Evolutionary conservation across 2,797 vertebrate genomes (phyloP), one percentile per base, ranked within the genome.

Genomic region (Macropodus opercularis): DNA sequence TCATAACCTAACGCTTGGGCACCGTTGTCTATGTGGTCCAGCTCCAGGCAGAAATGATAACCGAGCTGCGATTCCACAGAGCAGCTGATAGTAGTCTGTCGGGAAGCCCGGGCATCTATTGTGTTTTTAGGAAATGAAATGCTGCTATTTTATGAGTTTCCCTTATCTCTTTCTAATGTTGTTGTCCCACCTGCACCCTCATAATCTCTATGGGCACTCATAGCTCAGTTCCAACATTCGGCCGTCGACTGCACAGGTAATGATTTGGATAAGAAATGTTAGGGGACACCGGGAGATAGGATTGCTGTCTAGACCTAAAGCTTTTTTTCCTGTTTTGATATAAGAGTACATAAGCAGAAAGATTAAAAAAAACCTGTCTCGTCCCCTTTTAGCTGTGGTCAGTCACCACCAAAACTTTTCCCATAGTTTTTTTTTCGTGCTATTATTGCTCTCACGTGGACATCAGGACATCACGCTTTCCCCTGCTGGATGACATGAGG

Each of bases 71-170:
- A 63, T 26, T 78, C 47, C 44, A 29, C 49, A 24, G 49, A 44
- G 34, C 11, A 5, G 68, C 64, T 64, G 85, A 88, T 80, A 77
- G 78, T 26, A 27, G 75, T 63, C 75, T 63, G 44, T 63, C 63
- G 70, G 63, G 61, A 63, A 62, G 68, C 68, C 26, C 31, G 22
- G 44, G 29, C 49, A 69, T 82, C 64, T 74, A 75, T 82, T 84
- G 73, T 75, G 80, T 75, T 87, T 91, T 91, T 90, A 88, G 90
- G 90, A 92, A 92, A 93, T 92, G 84, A 93, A 92, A 89, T 59
- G 56, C 70, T 77, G 78, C 71, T 77, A 36, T 85, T 86, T 90
- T 85, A 89, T 91, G 89, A 90, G 80, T 84, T 84, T 70, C 35
- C 63, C 85, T 91, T 92, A 93, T 93, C 92, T 84, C 40, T 9